Base-by-base conservation (phyloP, 2,888 invertebrate genomes). In the Tiliacea aurago region DNA sequence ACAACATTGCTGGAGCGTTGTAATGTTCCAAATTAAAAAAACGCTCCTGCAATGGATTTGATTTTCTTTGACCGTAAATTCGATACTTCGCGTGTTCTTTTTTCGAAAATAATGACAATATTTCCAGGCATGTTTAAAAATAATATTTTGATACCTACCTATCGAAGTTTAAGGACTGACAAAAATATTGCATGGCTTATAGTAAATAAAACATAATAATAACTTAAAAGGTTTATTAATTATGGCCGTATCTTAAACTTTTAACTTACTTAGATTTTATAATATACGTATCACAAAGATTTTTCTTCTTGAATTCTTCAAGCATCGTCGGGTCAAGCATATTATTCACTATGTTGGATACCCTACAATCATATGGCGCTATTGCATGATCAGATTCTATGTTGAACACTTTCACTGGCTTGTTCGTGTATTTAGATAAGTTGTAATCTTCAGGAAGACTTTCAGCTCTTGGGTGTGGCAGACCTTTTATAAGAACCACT, bases 321-420 rank as follows among this genome's bases (percentile, higher is more conserved):
- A 91, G 33, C 43, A 90, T 15, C 0, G 76, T 72, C 0, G 81
- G 70, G 23, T 92, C 90, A 0, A 92, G 70, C 41, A 87, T 69
- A 63, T 85, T 87, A 67, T 93, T 93, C 0, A 93, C 77, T n/a
- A 93, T 90, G 66, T 92, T 93, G 1, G 92, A 87, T 5, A 93
- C 85, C 76, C 86, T 87, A 58, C 83, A 84, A 66, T 93, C 90
- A 45, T 88, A 76, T 2, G 89, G 89, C 6, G 87, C 89, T 58
- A 86, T 70, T 4, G 85, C 84, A 53, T 91, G 90, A 63, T 90
- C 90, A 11, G 88, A 84, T 53, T 87, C 83, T 28, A 92, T 69
- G 11, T 90, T 58, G 51, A 88, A 90, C 0, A 93, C 83, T 74
- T 84, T 86, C 0, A 93, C 88, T 11, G 91, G 89, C 43, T 90